Base-by-base conservation (phyloP, 1,140 invertebrate genomes). In the Zaprionus capensis region DNA sequence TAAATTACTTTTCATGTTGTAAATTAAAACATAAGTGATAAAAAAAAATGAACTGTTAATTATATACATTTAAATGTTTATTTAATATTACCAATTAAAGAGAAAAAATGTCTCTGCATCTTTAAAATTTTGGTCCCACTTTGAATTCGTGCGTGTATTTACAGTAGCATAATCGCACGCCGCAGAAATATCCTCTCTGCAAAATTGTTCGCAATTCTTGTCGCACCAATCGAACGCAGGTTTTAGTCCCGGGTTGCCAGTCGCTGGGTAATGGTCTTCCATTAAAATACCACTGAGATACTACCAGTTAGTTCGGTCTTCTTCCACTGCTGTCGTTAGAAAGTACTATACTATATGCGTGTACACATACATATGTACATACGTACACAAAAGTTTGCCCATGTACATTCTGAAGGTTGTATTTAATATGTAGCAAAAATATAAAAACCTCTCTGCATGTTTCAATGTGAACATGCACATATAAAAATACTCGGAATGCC, bases 221-320 rank as follows among this genome's bases (percentile, higher is more conserved):
- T 67, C 58, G 67, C 64, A 66, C 57, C 71, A 70, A 46, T 44
- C 46, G 65, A 70, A 64, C 22, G 44, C 65, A 70, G 70, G 75
- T 78, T 80, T 80, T 55, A 80, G 78, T 80, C 78, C 78, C 78
- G 78, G 78, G 71, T 78, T 78, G 78, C 58, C 65, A 74, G 75
- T 80, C 76, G 75, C 78, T 80, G 75, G 78, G 78, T 74, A 70
- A 77, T 70, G 78, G 75, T 73, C 75, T 78, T 75, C 76, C 76
- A 74, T 41, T 69, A 64, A 31, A 69, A 65, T 64, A 75, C 55
- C 55, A 70, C 61, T 53, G 61, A 57, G 59, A 69, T 38, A 49
- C 56, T 20, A 17, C n/a, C 41, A 17, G n/a, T 46, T 44, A 63
- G 76, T 74, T 75, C 61, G 72, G 57, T 70, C 41, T 71, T 71